These are phyloP conservation scores for Pelodytes ibericus DNA, from an alignment of 2,797 vertebrate species.

Conservation along the genomic window DNA sequence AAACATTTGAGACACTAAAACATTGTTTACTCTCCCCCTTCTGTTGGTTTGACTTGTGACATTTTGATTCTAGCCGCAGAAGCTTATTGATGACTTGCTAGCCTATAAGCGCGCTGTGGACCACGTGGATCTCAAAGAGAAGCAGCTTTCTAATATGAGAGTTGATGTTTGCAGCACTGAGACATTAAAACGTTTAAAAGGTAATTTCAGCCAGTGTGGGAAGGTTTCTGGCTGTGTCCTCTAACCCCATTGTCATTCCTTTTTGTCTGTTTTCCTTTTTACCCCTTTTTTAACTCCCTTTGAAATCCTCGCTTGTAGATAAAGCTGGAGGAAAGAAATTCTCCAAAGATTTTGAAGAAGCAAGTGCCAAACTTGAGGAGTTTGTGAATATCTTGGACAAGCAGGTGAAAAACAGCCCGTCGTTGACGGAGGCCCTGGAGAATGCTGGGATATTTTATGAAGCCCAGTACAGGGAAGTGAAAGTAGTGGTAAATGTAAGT, in stretches of 20 bases:
- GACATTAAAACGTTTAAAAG: slow-evolving; percentile 95
- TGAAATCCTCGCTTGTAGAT: slow-evolving; percentile 71
- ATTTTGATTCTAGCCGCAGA: slow-evolving; percentile 78
- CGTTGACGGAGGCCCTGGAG: slow-evolving; percentile 87
- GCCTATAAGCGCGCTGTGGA: slow-evolving; percentile 80
- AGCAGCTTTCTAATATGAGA: slow-evolving; percentile 88
- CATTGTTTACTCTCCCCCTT: too few species aligned
- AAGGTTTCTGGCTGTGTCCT: too few species aligned
- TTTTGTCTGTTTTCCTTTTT: too few species aligned
- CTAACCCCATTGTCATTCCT: too few species aligned
- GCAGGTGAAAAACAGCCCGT: slow-evolving; percentile 85
- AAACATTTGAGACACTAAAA: too few species aligned
- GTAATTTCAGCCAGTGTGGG: slow-evolving; percentile 61
- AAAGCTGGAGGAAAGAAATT: slow-evolving; percentile 97
- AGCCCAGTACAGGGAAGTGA: slow-evolving; percentile 97
- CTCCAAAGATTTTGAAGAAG: slow-evolving; percentile 97
- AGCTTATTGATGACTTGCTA: slow-evolving; percentile 86
- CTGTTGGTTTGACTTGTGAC: too few species aligned
- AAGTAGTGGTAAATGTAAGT: slow-evolving; percentile 97
- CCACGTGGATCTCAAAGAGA: slow-evolving; percentile 90
- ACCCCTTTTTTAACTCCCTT: background rate
- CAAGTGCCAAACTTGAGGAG: slow-evolving; percentile 91
- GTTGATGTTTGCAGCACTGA: slow-evolving; percentile 94
- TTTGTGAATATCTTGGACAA: slow-evolving; percentile 90
- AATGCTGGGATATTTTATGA: slow-evolving; percentile 96